Conservation (phyloP, 2,113 vertebrate species). For the Spermophilus dauricus region DNA sequence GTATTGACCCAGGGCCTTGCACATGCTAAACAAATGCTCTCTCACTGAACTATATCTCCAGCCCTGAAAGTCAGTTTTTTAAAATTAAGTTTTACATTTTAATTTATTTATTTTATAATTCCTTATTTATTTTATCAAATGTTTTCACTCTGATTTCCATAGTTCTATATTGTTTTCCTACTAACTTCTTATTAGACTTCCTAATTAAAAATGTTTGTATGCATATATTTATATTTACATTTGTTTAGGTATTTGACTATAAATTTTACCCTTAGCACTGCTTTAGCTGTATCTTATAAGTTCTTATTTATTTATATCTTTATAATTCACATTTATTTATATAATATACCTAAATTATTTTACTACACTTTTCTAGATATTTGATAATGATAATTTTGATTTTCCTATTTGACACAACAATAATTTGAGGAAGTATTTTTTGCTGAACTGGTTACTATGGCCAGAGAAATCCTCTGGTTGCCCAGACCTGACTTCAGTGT, state of each 20-base stretch:
- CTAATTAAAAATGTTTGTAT: not conserved
- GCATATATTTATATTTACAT: not conserved
- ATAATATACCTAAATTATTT: not conserved
- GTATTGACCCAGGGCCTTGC: not conserved
- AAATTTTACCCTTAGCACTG: not conserved
- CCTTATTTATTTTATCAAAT: not conserved
- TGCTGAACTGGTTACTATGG: not conserved
- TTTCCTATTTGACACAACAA: not conserved
- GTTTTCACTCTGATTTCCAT: not conserved
- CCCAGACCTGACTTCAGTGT: not conserved
- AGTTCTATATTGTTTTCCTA: not conserved
- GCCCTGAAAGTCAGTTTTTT: not conserved
- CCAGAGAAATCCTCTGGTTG: not conserved
- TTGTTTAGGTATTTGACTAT: not conserved
- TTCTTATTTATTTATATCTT: not conserved
- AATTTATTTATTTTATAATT: not conserved
- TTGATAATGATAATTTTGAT: not conserved
- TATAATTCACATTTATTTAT: not conserved
- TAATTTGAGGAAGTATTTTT: not conserved
- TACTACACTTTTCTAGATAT: not conserved
- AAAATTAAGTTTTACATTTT: not conserved
- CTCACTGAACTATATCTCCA: no score
- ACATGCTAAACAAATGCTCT: no score
- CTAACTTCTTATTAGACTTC: not conserved
- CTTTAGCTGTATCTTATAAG: not conserved